phyloP scores from a whole-genome alignment of 2,888 invertebrate species.

The Desoria tigrina region DNA sequence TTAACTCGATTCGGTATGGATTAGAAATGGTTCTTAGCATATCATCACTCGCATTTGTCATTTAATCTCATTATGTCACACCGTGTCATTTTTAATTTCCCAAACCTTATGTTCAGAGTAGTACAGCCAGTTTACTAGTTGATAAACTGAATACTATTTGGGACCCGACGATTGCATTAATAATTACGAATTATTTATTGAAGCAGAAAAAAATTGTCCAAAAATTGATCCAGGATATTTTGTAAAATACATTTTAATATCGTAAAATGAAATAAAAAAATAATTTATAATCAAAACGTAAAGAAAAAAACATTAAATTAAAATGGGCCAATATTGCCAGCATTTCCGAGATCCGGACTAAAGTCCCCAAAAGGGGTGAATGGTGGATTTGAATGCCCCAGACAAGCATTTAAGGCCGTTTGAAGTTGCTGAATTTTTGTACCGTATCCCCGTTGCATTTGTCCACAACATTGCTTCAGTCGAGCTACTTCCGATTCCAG shows the following conservation, averaged over 20 bases:
- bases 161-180: too few relatives aligned
- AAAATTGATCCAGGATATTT: too few relatives aligned
- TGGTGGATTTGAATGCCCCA: conserved; percentile 6
- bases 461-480: conserved; percentile 34
- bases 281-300: neutral
- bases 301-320: neutral
- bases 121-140: too few relatives aligned
- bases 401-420: conserved; percentile 39
- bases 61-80: too few relatives aligned
- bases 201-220: too few relatives aligned
- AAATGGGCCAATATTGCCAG: too few relatives aligned
- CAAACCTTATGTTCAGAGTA: too few relatives aligned
- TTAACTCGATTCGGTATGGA: neutral
- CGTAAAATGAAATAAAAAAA: too few relatives aligned
- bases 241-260: too few relatives aligned
- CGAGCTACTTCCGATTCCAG: conserved; percentile 42
- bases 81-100: conserved; percentile 11
- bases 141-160: too few relatives aligned
- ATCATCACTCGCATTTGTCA: too few relatives aligned
- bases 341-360: neutral
- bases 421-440: conserved; percentile 48
- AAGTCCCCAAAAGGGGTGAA: neutral
- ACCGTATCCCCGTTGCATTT: conserved; percentile 36
- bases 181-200: too few relatives aligned
- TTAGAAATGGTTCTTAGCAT: conserved; percentile 11